Base-by-base conservation (phyloP, 2,888 invertebrate genomes). In the Gastrophysa polygoni region DNA sequence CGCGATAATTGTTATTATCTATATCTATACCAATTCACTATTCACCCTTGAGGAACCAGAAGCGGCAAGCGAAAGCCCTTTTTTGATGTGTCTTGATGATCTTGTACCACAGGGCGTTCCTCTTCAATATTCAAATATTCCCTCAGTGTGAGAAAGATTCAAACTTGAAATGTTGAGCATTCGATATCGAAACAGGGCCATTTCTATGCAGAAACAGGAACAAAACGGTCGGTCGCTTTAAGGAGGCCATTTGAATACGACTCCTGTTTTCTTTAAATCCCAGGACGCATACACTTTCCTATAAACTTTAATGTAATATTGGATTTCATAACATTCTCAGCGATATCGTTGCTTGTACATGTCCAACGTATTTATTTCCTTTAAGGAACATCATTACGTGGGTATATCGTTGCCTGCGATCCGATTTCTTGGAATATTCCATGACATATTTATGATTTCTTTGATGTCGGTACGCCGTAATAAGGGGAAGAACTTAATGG, bases 151-250 rank as follows among this genome's bases (percentile, higher is more conserved):
- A 72, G 71, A 69, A 67, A 74, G 74, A 74, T 74, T 73, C 75
- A 71, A 75, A 76, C 74, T 76, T 73, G 71, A 73, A 75, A 75
- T 74, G 74, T 75, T 75, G 74, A 75, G 73, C 74, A 71, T 74
- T 73, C 72, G 75, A 74, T 75, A 72, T 77, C 72, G 74, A 73
- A 77, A 77, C 74, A 69, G 76, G 71, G 72, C 74, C 69, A 77
- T 78, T 78, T 76, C 75, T 75, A 78, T 78, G 77, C 78, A 78
- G 77, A 78, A 75, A 75, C 76, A 74, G 75, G 75, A 73, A 74
- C 74, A 71, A 71, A 76, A 77, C 68, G 72, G 73, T 72, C 71
- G 73, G 72, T 70, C 60, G 70, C 67, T 72, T 73, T 76, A 76
- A 76, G 71, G 72, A 78, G 74, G 75, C 69, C 72, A 72, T 78